Conservation (phyloP, 2,888 invertebrate species). For the Stegophylla sp. region DNA sequence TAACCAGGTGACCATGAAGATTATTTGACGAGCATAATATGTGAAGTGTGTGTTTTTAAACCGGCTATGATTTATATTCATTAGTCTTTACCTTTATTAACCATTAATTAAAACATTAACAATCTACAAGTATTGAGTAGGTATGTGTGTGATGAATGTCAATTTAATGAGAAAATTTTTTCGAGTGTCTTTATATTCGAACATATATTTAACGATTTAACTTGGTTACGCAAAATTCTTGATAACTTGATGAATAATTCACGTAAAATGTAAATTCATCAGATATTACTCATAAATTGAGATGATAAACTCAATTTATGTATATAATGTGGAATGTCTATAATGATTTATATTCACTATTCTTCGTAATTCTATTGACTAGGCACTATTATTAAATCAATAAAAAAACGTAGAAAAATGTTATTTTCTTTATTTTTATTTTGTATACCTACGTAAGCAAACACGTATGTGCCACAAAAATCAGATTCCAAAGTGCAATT, state of each 20-base stretch:
- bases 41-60: background rate
- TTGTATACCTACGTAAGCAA: background rate
- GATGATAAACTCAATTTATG: background rate
- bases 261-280: background rate
- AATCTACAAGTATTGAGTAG: too few relatives aligned
- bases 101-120: background rate
- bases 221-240: background rate
- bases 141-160: background rate
- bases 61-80: background rate
- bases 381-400: background rate
- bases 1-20: too few relatives aligned
- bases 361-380: background rate
- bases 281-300: background rate
- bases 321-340: background rate
- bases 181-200: background rate
- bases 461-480: background rate
- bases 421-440: background rate
- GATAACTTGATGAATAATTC: background rate
- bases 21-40: background rate
- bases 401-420: background rate
- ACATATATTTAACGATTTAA: background rate
- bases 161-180: background rate
- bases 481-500: conserved; percentile 24
- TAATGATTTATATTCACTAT: background rate
- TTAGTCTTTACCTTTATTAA: background rate